Evolutionary conservation across 2,888 invertebrate species (phyloP).

Genomic region (Nomada fucata): DNA sequence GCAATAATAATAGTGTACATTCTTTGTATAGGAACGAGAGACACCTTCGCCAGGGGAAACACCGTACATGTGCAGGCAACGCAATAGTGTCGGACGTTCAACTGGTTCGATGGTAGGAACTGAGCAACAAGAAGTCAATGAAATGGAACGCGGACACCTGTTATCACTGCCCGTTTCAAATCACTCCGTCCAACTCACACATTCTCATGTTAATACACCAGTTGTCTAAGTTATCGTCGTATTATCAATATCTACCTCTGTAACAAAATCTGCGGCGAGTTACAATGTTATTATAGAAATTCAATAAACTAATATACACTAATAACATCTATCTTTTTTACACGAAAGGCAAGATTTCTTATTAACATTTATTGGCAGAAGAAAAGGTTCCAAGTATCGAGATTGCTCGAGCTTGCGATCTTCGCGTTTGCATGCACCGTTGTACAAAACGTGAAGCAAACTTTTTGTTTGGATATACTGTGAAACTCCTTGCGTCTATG

Average conservation of each 20-base stretch:
- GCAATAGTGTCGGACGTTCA: constrained; percentile 88
- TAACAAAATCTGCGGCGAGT: constrained; percentile 58
- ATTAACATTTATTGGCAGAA: too few species aligned
- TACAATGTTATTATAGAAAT: constrained; percentile 73
- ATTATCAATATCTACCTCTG: constrained; percentile 47
- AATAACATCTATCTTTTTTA: background rate
- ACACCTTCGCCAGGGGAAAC: constrained; percentile 92
- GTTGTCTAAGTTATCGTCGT: constrained; percentile 70
- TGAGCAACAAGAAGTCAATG: constrained; percentile 82
- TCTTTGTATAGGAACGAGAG: constrained; percentile 85
- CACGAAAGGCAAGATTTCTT: too few species aligned
- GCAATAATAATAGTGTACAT: background rate
- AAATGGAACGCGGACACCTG: constrained; percentile 83
- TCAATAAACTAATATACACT: constrained; percentile 65
- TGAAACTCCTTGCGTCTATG: too few species aligned
- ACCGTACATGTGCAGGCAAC: constrained; percentile 92
- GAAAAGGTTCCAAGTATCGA: too few species aligned
- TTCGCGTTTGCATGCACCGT: too few species aligned
- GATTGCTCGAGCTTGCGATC: too few species aligned
- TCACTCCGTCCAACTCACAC: constrained; percentile 79
- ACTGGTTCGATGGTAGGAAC: constrained; percentile 74
- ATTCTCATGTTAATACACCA: constrained; percentile 73
- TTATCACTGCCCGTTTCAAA: constrained; percentile 78
- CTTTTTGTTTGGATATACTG: too few species aligned
- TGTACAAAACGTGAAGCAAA: too few species aligned